Conservation (phyloP, 2,888 invertebrate species). For the Oscheius myriophilus region DNA sequence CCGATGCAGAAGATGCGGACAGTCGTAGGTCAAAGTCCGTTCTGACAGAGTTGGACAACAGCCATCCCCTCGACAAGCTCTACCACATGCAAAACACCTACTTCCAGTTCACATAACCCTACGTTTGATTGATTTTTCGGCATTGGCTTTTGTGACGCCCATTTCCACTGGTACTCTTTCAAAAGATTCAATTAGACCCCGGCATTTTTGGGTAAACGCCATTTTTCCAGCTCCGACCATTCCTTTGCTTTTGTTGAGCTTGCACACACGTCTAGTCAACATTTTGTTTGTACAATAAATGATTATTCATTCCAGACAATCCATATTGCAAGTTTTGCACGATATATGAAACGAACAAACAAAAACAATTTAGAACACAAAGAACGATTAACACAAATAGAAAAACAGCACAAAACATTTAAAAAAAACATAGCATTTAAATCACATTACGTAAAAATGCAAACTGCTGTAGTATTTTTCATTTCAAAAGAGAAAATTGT, state of each 20-base stretch:
- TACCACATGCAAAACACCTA: conserved; percentile 62
- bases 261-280: conserved; percentile 18
- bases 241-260: conserved; percentile 19
- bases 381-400: no score
- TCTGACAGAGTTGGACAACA: conserved; percentile 26
- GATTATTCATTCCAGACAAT: no score
- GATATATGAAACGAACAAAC: no score
- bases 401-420: no score
- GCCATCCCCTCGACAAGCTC: conserved; percentile 62
- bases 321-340: no score
- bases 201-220: conserved; percentile 5
- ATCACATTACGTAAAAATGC: no score
- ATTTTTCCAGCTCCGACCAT: not conserved
- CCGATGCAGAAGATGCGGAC: conserved; percentile 48
- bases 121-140: not conserved
- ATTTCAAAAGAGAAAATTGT: no score
- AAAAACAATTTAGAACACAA: no score
- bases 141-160: conserved; percentile 1
- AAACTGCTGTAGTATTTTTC: no score
- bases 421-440: no score
- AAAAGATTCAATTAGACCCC: no score
- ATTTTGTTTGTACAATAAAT: conserved; percentile 12
- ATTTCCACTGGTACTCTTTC: not conserved
- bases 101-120: conserved; percentile 34
- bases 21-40: conserved; percentile 22